Evolutionary conservation across 1,140 invertebrate genomes (phyloP), one percentile per base, ranked within the genome.

Genomic region (Drosophila leontia): DNA sequence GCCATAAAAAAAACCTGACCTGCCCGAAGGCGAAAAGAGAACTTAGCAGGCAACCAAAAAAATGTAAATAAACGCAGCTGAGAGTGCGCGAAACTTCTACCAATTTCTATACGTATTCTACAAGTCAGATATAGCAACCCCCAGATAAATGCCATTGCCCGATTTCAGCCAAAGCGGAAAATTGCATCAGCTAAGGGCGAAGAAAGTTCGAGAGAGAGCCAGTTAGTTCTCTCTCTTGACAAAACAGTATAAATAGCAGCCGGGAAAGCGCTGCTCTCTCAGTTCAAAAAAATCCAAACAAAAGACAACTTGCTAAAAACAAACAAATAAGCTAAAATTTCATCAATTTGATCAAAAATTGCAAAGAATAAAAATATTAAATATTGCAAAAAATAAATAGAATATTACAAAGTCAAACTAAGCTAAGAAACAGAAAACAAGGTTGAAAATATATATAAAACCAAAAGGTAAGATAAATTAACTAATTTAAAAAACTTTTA

Each of bases 121-220:
- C 29, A 32, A 23, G 9, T 9, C 34, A 53, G 5, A 23, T 8
- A 55, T 53, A 53, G 7, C 3, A 26, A n/a, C 8, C 5, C 5
- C 37, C 23, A 35, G 17, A 23, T 48, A 74, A 82, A 75, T 70
- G 55, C 53, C 56, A 80, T 23, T 72, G 39, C 17, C 42, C 57
- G 44, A 75, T 71, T 71, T 64, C 70, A 58, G 48, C 8, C 26
- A 12, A 48, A 37, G 26, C 15, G 35, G n/a, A 58, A 55, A 70
- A 83, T 84, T 87, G 64, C 80, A 83, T 80, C 85, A 87, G 80
- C 53, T 42, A 47, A 59, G 39, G 67, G 26, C 42, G 29, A 61
- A 45, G 70, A 75, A 75, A 64, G 39, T 41, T 59, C 67, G 53
- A 81, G 85, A 90, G 63, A 78, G 35, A 15, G 61, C 80, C 32